Evolutionary conservation across 2,797 vertebrate genomes (phyloP), one percentile per base, ranked within the genome.

Genomic region (Periophthalmus magnuspinnatus): DNA sequence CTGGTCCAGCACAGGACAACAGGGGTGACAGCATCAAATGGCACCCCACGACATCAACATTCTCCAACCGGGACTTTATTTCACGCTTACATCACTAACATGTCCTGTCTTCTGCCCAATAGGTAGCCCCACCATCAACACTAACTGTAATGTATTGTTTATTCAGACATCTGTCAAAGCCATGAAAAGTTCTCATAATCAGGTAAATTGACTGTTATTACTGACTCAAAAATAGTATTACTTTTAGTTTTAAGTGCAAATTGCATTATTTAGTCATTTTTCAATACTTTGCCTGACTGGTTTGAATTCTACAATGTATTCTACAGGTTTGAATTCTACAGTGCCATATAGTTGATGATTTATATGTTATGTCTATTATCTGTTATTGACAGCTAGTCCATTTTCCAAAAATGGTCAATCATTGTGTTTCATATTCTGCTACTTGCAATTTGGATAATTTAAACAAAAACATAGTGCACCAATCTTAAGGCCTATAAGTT

Each of bases 21-120:
- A 21, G 50, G 79, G 84, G 81, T 81, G 83, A 84, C 81, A 79
- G 79, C 65, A 75, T 76, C 78, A 84, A 81, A 83, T 83, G 75
- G 74, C 81, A 76, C 74, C 77, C 66, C 63, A 72, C 78, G 72
- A 79, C 80, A 75, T 65, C n/a, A 22, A 70, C 81, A 78, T 70
- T 68, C 65, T 65, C 14, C 70, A 48, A 16, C 59, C 62, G 52
- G 38, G 55, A 14, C 6, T 1, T 21, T 41, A 38, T 41, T 47
- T 28, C 45, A 41, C 65, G 4, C 50, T 52, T n/a, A 52, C 45
- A 45, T 22, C 61, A 16, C 11, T 21, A 24, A 19, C 13, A 38
- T 63, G 61, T 60, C 9, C 19, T 6, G 16, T 10, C 33, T 36
- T n/a, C 10, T 32, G 55, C 13, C 24, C 55, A 28, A 32, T 2